Percentiles rank a stretch among this genome's conserved stretches.
Evolutionary conservation across 2,888 invertebrate genomes (phyloP).

Genomic region (Silvanus unidentatus): DNA sequence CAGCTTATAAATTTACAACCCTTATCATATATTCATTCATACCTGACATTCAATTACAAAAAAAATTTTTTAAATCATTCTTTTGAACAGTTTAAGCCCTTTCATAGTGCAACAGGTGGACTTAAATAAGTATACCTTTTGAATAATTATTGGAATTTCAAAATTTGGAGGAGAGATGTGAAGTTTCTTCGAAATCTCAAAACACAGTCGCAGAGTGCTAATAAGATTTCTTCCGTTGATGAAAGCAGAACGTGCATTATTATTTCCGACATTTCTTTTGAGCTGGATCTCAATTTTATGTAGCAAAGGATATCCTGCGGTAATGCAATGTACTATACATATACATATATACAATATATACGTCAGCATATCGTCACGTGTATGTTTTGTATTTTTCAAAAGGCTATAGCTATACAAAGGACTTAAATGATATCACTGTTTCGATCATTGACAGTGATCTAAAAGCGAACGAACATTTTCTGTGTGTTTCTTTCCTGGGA

Average conservation of each 20-base stretch:
- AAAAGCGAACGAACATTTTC: conserved; percentile 14
- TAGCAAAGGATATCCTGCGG: conserved; percentile 24
- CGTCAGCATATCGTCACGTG: conserved; percentile 27
- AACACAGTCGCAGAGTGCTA: no score
- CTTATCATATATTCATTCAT: background rate
- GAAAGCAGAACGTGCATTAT: conserved; percentile 6
- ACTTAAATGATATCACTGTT: conserved; percentile 4
- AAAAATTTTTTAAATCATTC: background rate
- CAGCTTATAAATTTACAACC: background rate
- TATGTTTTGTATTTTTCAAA: conserved; percentile 17
- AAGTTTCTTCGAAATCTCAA: no score
- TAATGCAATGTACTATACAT: conserved; percentile 23
- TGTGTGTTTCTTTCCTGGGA: conserved; percentile 11
- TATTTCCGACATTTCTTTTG: conserved; percentile 28
- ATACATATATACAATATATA: no score
- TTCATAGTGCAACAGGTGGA: background rate
- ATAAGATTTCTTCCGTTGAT: background rate
- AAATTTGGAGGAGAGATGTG: no score
- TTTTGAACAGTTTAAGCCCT: background rate
- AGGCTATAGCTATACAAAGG: conserved; percentile 9
- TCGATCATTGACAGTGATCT: conserved; percentile 19
- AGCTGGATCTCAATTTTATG: conserved; percentile 14
- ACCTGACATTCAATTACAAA: background rate
- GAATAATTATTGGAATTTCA: no score
- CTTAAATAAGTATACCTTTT: background rate